Evolutionary conservation across 2,888 invertebrate species (phyloP), one percentile per base, ranked within the genome.

Genomic region (Brachyopa scutellaris): DNA sequence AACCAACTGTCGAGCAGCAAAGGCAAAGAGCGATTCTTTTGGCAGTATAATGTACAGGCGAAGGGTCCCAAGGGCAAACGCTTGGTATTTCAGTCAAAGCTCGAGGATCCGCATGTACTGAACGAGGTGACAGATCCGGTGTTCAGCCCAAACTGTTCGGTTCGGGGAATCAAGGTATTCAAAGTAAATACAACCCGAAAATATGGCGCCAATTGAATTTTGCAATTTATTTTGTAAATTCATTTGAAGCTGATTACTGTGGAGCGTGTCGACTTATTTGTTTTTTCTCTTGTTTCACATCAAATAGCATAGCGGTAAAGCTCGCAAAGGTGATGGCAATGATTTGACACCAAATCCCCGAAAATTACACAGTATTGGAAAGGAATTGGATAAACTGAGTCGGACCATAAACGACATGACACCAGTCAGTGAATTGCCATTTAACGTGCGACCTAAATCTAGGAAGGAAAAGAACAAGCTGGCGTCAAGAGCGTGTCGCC

Each of bases 11-110:
- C 88, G 2, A 83, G 87, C 31, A 87, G 88, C 79, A 89, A 89
- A 84, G 96, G 96, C 89, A 96, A 95, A 86, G 97, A 97, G 88
- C 93, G 95, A 79, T 98, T 93, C 91, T 99, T 99, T 90, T 99
- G 99, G 99, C 99, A 99, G 90, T 99, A 99, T 90, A 99, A 99
- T 92, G 97, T 98, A 0, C 99, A 99, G 91, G 96, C 98, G 1
- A 98, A 99, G 91, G 98, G 99, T 1, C 98, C 99, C 3, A 98
- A 99, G 91, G 98, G 98, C 40, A 97, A 97, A 90, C 92, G 97
- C 84, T 92, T 97, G 80, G 94, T 96, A 51, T 92, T 97, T 86
- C 95, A 96, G 90, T 94, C 95, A 55, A 95, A 96, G 88, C 93
- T 95, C 38, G 96, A 96, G 88, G 97, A 99, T 91, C 98, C 99